Evolutionary conservation across 2,797 vertebrate genomes (phyloP).

Genomic region (Rhinophrynus dorsalis): DNA sequence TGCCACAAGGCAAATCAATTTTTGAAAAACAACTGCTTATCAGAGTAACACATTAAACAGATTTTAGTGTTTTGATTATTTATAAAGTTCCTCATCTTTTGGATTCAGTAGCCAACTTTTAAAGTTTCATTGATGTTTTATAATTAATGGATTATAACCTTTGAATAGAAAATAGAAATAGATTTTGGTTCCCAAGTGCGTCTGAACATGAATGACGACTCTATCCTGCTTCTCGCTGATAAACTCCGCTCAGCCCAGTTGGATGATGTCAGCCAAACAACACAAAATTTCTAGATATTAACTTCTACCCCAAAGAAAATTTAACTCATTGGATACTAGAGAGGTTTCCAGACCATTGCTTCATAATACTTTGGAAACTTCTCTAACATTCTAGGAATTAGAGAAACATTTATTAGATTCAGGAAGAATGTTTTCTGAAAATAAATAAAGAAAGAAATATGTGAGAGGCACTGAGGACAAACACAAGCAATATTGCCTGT

Average conservation of each 20-base stretch:
- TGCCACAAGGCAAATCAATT: background rate
- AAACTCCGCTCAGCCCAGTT: background rate
- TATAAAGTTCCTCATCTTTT: background rate
- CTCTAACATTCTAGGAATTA: too few relatives aligned
- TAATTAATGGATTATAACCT: background rate
- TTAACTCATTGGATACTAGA: too few relatives aligned
- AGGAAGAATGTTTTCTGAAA: too few relatives aligned
- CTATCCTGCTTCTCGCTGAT: slow-evolving; percentile 2
- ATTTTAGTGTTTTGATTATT: too few relatives aligned
- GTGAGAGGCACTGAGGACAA: too few relatives aligned
- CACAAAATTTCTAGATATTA: background rate
- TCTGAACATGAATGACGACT: background rate
- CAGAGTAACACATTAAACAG: too few relatives aligned
- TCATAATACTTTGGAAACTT: too few relatives aligned
- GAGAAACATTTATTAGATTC: too few relatives aligned
- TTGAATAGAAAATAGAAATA: background rate
- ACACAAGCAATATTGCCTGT: too few relatives aligned
- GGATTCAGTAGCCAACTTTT: background rate
- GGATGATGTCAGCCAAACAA: background rate
- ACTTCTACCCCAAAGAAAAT: background rate
- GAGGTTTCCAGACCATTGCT: too few relatives aligned
- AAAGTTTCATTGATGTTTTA: background rate
- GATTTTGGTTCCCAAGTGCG: background rate
- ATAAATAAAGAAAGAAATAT: too few relatives aligned
- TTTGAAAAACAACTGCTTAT: background rate